Evolutionary conservation across 2,113 vertebrate genomes (phyloP), one percentile per base, ranked within the genome.

Genomic region (Daboia siamensis): DNA sequence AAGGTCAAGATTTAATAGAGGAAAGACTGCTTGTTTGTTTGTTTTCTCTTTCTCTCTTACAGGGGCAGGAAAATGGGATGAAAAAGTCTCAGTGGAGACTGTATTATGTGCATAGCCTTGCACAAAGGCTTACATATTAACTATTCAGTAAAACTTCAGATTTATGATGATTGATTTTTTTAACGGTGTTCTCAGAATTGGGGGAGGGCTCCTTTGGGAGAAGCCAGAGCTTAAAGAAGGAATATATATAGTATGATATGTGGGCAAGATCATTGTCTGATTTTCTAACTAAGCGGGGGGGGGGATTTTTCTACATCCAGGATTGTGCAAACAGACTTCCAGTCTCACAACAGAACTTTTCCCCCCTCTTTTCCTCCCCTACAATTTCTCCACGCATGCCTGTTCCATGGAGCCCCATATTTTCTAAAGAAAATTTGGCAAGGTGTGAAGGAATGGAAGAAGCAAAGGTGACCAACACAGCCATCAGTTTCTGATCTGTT

Each of bases 141-240:
- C 54, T 94, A 48, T 0, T 96, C 86, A 26, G 10, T 33, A 94
- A 94, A 93, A 87, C 48, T 80, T 95, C 92, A 91, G 20, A 84
- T 95, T 95, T 92, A 90, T 90, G 96, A 94, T 29, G 33, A 94
- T 59, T 92, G 51, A 95, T 95, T 96, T 96, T 96, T 96, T 96
- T 96, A 93, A 96, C 93, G 95, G 21, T 94, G 10, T 26, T 44
- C 90, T 44, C 94, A 92, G 69, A 96, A 94, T 51, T 91, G 90
- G 23, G 94, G 74, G 44, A 5, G 15, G 90, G 54, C 93, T 94
- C 95, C 94, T 93, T 9, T 39, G 59, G 26, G 9, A 23, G 29
- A 51, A 48, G 46, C 46, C 11, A 64, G 26, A 51, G 57, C n/a
- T 84, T 56, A 90, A n/a, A 52, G 20, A 21, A 33, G 29, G 23